Base-by-base conservation (phyloP, 2,797 vertebrate genomes). In the Novumbra hubbsi region DNA sequence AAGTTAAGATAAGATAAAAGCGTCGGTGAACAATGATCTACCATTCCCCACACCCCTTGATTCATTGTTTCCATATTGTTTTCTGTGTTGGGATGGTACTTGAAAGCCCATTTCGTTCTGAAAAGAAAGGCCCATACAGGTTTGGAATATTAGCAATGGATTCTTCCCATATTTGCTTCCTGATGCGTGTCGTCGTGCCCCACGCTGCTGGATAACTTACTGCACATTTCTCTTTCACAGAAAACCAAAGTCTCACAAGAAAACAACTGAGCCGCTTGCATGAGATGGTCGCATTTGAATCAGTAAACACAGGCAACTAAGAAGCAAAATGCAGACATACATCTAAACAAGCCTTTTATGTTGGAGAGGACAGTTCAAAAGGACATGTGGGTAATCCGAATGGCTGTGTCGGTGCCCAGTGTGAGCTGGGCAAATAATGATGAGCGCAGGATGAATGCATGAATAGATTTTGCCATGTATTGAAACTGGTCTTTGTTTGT, bases 401-500 rank as follows among this genome's bases (percentile, higher is more conserved):
- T 83, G 86, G 88, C 84, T 91, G 93, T 89, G 90, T 89, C 65
- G 69, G 83, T 84, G 81, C 81, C 80, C 71, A 27, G 83, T 88
- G 85, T 79, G 85, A 88, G 87, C 86, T 88, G 74, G 89, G 89
- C 85, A 83, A 93, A 92, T 88, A 82, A 87, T 81, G 79, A 83
- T 91, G 89, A 81, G 85, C 88, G 88, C 90, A 93, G 85, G 88
- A 84, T 78, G 85, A 88, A 83, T 80, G 90, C 84, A 88, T 93
- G 90, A 92, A 91, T 89, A 91, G 91, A 90, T 86, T 91, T 78
- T 83, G 92, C 87, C 84, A 85, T 85, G 90, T 91, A 90, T 89
- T 93, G 93, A 92, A 90, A 90, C 84, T 92, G 88, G 81, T 89
- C 85, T 93, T 93, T 94, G 92, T 91, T 92, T 84, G 88, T 80